These are phyloP conservation scores for Ceratosolen fusciceps DNA, from an alignment of 1,140 invertebrate genomes.

Conservation along the genomic window DNA sequence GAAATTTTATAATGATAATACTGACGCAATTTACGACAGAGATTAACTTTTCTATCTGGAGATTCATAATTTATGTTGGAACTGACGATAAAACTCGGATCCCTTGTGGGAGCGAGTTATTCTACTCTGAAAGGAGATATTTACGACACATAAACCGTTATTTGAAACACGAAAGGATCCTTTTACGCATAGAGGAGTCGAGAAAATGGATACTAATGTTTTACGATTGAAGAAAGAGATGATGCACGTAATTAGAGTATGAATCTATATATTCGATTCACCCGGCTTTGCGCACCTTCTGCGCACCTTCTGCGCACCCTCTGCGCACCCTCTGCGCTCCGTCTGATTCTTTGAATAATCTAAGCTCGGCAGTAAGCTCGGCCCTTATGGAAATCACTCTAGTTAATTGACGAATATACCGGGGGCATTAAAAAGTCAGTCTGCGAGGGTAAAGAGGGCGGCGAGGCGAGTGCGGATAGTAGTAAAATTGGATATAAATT, in stretches of 20 bases:
- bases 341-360: no score
- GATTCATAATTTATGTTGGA: constrained; percentile 33
- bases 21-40: constrained; percentile 13
- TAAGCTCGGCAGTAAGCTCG: no score
- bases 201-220: constrained; percentile 38
- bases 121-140: constrained; percentile 37
- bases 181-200: constrained; percentile 16
- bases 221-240: constrained; percentile 24
- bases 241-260: constrained; percentile 30
- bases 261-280: constrained; percentile 15
- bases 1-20: constrained; percentile 24
- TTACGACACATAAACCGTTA: constrained; percentile 33
- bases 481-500: background rate
- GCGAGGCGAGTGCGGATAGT: background rate
- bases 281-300: no score
- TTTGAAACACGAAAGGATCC: constrained; percentile 34
- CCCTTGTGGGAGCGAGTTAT: constrained; percentile 36
- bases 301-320: no score
- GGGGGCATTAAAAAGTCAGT: no score
- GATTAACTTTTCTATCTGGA: constrained; percentile 27
- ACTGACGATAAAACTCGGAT: constrained; percentile 36
- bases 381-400: no score
- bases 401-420: no score
- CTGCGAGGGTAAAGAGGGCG: no score
- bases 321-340: no score